phyloP scores from a whole-genome alignment of 2,797 vertebrate species.

The Halcyon leucocephala region DNA sequence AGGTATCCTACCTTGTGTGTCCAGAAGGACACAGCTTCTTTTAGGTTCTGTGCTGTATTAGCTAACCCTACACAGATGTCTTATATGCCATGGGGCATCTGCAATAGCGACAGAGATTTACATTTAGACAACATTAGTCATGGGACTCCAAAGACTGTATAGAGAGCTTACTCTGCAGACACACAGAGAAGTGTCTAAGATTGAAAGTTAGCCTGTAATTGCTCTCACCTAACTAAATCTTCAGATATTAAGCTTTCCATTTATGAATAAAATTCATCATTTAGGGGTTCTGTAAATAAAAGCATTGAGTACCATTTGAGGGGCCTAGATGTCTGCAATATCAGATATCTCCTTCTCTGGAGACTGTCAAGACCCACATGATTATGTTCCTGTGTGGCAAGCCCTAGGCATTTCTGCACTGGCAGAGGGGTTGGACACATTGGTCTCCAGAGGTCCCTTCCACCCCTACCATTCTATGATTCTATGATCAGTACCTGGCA shows the following conservation, averaged over 20 bases:
- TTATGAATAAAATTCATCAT: no score
- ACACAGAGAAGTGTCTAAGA: no score
- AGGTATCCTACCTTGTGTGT: background rate
- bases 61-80: background rate
- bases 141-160: background rate
- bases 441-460: no score
- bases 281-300: background rate
- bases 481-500: background rate
- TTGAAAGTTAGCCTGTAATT: no score
- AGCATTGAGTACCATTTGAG: background rate
- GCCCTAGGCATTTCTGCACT: no score
- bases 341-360: no score
- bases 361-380: no score
- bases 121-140: rapidly evolving
- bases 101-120: background rate
- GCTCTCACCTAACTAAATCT: no score
- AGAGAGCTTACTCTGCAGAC: background rate
- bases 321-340: background rate
- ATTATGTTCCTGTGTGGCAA: no score
- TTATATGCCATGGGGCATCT: rapidly evolving
- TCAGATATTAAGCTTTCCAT: no score
- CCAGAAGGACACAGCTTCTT: background rate
- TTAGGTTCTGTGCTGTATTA: background rate
- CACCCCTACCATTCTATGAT: no score
- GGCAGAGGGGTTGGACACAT: no score